Evolutionary conservation across 2,113 vertebrate genomes (phyloP).

Genomic region (Brienomyrus longianalis): DNA sequence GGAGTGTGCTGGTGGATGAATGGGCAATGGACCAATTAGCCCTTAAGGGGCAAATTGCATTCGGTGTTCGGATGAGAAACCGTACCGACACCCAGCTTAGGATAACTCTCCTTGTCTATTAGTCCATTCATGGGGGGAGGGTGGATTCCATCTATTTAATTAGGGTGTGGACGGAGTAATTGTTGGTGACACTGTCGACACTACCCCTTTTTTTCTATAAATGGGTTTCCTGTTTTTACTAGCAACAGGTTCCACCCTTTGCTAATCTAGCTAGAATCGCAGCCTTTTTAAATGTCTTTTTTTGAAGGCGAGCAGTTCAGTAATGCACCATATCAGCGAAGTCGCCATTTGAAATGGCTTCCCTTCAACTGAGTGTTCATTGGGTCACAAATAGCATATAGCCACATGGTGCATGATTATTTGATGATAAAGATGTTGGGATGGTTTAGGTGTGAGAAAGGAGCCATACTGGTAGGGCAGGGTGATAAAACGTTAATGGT

Average conservation of each 20-base stretch:
- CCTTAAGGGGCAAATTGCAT: background rate
- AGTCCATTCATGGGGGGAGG: background rate
- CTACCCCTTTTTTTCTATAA: background rate
- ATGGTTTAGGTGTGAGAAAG: background rate
- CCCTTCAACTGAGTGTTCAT: background rate
- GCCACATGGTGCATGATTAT: background rate
- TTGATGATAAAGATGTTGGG: background rate
- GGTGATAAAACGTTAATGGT: background rate
- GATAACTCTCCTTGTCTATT: background rate
- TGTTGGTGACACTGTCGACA: background rate
- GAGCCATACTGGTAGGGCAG: background rate
- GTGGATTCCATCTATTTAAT: background rate
- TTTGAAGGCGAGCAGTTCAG: background rate
- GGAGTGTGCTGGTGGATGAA: background rate
- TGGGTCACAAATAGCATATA: too few relatives aligned
- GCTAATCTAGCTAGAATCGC: background rate
- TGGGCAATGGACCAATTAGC: background rate
- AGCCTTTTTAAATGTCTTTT: background rate
- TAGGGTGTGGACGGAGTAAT: background rate
- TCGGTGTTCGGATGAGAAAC: background rate
- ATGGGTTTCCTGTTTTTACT: background rate
- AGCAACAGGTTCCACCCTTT: background rate
- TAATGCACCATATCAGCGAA: background rate
- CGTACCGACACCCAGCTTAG: background rate
- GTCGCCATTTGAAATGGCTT: background rate